Evolutionary conservation across 2,113 vertebrate species (phyloP).

Genomic region (Meriones unguiculatus): DNA sequence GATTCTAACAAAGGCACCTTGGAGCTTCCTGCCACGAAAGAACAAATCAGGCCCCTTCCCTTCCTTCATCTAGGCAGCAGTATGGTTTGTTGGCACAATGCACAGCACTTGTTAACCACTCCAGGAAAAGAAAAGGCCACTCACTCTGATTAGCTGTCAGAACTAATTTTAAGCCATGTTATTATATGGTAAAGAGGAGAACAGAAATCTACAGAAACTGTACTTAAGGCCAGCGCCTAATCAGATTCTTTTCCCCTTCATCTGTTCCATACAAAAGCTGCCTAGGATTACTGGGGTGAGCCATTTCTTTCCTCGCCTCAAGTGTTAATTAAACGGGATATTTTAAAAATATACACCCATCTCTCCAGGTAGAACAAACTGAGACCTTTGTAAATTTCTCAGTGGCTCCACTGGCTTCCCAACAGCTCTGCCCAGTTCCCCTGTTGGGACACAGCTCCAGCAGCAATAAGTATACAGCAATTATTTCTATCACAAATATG

Average conservation of each 20-base stretch:
- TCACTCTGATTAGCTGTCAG: constrained; percentile 76
- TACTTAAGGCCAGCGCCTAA: constrained; percentile 66
- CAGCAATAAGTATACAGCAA: constrained; percentile 73
- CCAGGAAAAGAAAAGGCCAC: constrained; percentile 70
- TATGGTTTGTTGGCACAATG: constrained; percentile 44
- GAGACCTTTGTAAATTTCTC: constrained; percentile 58
- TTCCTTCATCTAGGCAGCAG: not conserved
- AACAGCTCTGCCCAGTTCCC: not conserved
- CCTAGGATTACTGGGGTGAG: constrained; percentile 58
- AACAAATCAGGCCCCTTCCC: not conserved
- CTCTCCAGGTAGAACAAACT: constrained; percentile 53
- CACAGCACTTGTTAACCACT: constrained; percentile 10
- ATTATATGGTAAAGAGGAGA: constrained; percentile 67
- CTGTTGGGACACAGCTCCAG: constrained; percentile 57
- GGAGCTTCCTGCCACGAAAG: not conserved
- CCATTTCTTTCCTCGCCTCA: constrained; percentile 43
- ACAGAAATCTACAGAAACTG: constrained; percentile 47
- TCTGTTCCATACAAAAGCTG: constrained; percentile 66
- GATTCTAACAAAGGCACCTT: not conserved
- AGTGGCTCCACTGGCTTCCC: not conserved
- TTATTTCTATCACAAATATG: constrained; percentile 75
- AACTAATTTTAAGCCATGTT: constrained; percentile 75
- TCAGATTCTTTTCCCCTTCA: constrained; percentile 54
- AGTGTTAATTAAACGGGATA: constrained; percentile 67
- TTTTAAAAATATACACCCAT: constrained; percentile 61